Evolutionary conservation across 1,140 invertebrate genomes (phyloP).

Genomic region (Zophobas morio): DNA sequence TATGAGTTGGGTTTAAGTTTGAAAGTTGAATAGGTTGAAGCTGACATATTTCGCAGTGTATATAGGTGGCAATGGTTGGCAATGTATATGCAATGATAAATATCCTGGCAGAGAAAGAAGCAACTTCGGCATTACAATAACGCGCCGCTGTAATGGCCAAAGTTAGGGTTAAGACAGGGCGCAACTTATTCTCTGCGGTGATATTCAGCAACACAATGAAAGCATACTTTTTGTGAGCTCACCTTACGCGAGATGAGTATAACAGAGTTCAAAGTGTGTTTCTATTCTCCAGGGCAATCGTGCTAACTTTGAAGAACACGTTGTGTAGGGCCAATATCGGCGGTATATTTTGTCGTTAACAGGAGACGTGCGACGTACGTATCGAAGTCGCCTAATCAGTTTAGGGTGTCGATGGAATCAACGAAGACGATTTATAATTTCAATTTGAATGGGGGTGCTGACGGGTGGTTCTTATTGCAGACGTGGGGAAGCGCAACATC

Average conservation of each 20-base stretch:
- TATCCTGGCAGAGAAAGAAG: constrained; percentile 59
- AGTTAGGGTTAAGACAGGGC: constrained; percentile 61
- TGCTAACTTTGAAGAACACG: constrained; percentile 47
- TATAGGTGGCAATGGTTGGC: constrained; percentile 45
- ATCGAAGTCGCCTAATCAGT: constrained; percentile 29
- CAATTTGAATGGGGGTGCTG: constrained; percentile 25
- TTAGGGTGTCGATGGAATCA: constrained; percentile 28
- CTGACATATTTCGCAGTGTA: constrained; percentile 51
- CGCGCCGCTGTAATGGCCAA: constrained; percentile 61
- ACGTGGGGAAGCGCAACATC: constrained; percentile 58
- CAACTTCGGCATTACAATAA: constrained; percentile 63
- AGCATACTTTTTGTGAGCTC: constrained; percentile 59
- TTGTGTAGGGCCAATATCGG: constrained; percentile 43
- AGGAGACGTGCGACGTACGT: constrained; percentile 4
- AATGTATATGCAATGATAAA: constrained; percentile 59
- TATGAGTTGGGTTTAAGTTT: constrained; percentile 41
- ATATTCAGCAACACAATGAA: constrained; percentile 61
- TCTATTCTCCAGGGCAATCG: constrained; percentile 57
- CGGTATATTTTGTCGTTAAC: constrained; percentile 15
- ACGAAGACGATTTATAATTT: constrained; percentile 37
- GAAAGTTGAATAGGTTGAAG: constrained; percentile 42
- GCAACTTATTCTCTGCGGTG: constrained; percentile 60
- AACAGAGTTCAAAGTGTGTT: constrained; percentile 58
- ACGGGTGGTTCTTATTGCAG: constrained; percentile 62
- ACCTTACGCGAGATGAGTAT: constrained; percentile 53